A percentile compares a stretch with the other conserved stretches of the same genome.
These are phyloP conservation scores for Lathamus discolor DNA, from an alignment of 2,113 vertebrate genomes.

Conservation along the genomic window DNA sequence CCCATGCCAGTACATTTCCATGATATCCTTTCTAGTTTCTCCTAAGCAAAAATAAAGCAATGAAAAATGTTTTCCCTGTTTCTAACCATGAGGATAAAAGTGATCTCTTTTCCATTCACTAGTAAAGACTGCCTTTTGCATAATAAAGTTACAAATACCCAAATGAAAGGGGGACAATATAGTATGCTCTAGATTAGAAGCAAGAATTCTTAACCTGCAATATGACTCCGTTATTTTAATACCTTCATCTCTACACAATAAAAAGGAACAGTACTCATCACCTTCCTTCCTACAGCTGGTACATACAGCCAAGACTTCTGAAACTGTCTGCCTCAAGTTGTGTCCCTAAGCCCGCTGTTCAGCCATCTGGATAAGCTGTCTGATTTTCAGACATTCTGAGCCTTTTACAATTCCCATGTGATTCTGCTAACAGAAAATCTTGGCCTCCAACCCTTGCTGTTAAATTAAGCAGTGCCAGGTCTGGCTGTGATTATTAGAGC, in stretches of 20 bases:
- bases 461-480: conserved; percentile 51
- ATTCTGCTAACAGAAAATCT: conserved; percentile 45
- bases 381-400: conserved; percentile 59
- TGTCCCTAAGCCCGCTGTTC: not conserved
- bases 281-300: not conserved
- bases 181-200: not conserved
- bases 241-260: not conserved
- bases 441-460: conserved; percentile 16
- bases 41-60: not conserved
- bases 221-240: not conserved
- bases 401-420: conserved; percentile 54
- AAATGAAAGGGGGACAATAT: not conserved
- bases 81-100: not conserved
- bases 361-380: conserved; percentile 46
- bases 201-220: not conserved
- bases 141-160: not conserved
- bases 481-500: conserved; percentile 46
- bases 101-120: not conserved
- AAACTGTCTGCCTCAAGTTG: not conserved
- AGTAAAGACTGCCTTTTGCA: not conserved
- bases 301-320: not conserved
- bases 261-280: not conserved
- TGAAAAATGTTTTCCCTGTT: not conserved
- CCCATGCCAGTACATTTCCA: not conserved
- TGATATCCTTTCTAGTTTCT: not conserved